These are phyloP conservation scores for Drosophila tristis DNA, from an alignment of 1,140 invertebrate species.

Conservation along the genomic window DNA sequence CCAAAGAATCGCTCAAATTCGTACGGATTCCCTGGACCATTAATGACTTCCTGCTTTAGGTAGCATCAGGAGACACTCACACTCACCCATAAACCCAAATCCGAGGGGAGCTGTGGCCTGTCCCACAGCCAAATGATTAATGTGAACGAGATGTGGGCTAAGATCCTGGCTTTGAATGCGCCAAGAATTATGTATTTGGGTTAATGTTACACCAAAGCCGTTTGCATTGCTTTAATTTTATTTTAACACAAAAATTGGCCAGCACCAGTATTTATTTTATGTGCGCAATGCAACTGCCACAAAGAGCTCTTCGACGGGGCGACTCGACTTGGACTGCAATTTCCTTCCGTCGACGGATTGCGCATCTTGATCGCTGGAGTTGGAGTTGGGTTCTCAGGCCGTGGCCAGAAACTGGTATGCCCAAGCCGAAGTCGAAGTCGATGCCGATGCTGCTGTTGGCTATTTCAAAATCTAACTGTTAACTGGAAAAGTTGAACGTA, in stretches of 20 bases:
- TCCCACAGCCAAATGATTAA: slow-evolving; percentile 44
- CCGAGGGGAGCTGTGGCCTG: slow-evolving; percentile 22
- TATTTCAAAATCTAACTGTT: slow-evolving; percentile 83
- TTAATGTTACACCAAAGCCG: slow-evolving; percentile 74
- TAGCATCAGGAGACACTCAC: slow-evolving; percentile 1
- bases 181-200: slow-evolving; percentile 75
- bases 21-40: slow-evolving; percentile 12
- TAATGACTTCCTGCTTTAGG: slow-evolving; percentile 68
- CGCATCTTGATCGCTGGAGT: slow-evolving; percentile 65
- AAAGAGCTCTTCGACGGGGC: slow-evolving; percentile 4
- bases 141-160: slow-evolving; percentile 15
- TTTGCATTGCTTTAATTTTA: slow-evolving; percentile 76
- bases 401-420: slow-evolving; percentile 71
- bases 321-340: slow-evolving; percentile 61
- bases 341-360: slow-evolving; percentile 66
- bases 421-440: slow-evolving; percentile 14
- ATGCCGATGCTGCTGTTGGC: slow-evolving; percentile 55
- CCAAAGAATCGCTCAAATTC: slow-evolving; percentile 39
- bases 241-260: slow-evolving; percentile 74
- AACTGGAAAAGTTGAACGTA: slow-evolving; percentile 83
- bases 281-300: slow-evolving; percentile 49
- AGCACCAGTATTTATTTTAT: slow-evolving; percentile 76
- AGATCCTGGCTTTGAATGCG: slow-evolving; percentile 64
- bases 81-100: slow-evolving; percentile 72
- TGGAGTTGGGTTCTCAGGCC: slow-evolving; percentile 67